These are phyloP conservation scores for Dastarcus helophoroides DNA, from an alignment of 2,888 invertebrate species.

Conservation along the genomic window DNA sequence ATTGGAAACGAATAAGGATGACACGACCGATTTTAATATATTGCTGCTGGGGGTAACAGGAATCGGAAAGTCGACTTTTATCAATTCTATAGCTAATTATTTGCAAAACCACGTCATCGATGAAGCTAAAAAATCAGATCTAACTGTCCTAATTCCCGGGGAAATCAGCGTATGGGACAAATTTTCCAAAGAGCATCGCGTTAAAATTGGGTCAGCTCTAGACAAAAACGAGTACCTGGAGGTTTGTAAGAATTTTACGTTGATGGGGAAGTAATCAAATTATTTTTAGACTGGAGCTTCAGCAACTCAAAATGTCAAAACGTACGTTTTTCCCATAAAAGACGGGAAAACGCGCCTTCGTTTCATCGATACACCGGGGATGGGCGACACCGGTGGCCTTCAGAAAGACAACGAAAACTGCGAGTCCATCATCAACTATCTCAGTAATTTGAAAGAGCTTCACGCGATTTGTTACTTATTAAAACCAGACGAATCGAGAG, in stretches of 20 bases:
- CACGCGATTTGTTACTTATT: slow-evolving; percentile 29
- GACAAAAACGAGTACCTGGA: slow-evolving; percentile 18
- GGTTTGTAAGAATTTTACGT: slow-evolving; percentile 3
- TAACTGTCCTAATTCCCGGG: slow-evolving; percentile 24
- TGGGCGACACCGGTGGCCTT: slow-evolving; percentile 24
- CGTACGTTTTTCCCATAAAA: slow-evolving; percentile 17
- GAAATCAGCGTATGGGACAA: slow-evolving; percentile 22
- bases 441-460: slow-evolving; percentile 23
- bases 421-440: slow-evolving; percentile 25
- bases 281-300: slow-evolving; percentile 15
- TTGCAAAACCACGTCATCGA: slow-evolving; percentile 19
- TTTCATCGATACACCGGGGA: slow-evolving; percentile 31
- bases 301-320: slow-evolving; percentile 17
- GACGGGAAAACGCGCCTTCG: slow-evolving; percentile 19
- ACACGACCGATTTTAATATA: slow-evolving; percentile 24
- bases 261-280: not conserved
- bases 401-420: slow-evolving; percentile 23
- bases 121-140: slow-evolving; percentile 17
- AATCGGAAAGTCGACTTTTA: slow-evolving; percentile 32
- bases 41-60: slow-evolving; percentile 30
- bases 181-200: slow-evolving; percentile 14
- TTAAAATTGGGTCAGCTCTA: slow-evolving; percentile 18
- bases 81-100: slow-evolving; percentile 30
- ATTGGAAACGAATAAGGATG: too few relatives aligned
- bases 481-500: slow-evolving; percentile 25